These are phyloP conservation scores for Emmelina monodactyla DNA, from an alignment of 2,888 invertebrate genomes.

Conservation along the genomic window DNA sequence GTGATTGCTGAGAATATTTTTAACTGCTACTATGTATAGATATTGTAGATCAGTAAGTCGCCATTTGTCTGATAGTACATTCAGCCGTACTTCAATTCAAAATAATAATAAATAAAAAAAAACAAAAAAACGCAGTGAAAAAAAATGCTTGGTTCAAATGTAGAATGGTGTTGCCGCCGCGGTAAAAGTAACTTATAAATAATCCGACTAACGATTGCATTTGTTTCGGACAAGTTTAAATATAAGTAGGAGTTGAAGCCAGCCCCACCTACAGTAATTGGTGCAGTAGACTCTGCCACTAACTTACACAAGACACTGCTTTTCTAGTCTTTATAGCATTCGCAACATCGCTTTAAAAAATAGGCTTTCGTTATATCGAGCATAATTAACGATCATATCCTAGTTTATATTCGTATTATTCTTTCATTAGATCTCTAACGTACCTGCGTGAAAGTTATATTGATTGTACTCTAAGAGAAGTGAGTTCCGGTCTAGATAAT, in stretches of 20 bases:
- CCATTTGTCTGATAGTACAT: constrained; percentile 29
- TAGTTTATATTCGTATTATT: constrained; percentile 60
- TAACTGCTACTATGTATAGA: constrained; percentile 57
- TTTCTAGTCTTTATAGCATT: constrained; percentile 63
- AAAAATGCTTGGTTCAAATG: not conserved
- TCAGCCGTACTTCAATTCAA: constrained; percentile 19
- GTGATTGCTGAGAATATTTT: constrained; percentile 63
- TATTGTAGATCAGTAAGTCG: constrained; percentile 49
- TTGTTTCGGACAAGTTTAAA: constrained; percentile 20
- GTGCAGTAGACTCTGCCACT: constrained; percentile 60
- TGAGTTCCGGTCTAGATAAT: constrained; percentile 38
- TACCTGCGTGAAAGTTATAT: constrained; percentile 61
- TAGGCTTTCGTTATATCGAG: constrained; percentile 53
- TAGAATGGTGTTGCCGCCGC: not conserved
- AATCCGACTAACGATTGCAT: constrained; percentile 5
- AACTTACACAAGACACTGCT: constrained; percentile 50
- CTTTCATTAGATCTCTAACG: constrained; percentile 66
- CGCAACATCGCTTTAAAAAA: constrained; percentile 42
- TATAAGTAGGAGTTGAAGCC: constrained; percentile 34
- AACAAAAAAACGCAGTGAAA: not conserved
- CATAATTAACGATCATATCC: constrained; percentile 63
- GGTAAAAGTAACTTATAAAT: not conserved
- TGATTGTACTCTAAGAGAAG: constrained; percentile 51
- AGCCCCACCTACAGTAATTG: constrained; percentile 57
- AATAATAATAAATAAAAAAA: not conserved